Base-by-base conservation (phyloP, 2,113 vertebrate genomes). In the Poicephalus gulielmi region DNA sequence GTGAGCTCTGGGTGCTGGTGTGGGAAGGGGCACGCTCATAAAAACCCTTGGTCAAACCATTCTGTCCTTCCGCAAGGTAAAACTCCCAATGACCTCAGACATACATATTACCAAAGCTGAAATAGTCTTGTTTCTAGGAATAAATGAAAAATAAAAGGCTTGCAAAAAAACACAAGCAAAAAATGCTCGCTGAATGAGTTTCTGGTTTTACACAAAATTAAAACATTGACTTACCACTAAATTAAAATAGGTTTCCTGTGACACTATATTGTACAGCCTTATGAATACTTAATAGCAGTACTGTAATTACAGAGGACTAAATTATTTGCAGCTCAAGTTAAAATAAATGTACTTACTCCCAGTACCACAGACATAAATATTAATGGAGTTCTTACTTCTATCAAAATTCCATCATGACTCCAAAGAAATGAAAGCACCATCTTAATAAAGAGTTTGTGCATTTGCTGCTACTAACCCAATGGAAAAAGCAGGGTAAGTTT, bases 191-290 rank as follows among this genome's bases (percentile, higher is more conserved):
- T 92, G 92, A 94, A 95, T 95, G 71, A 71, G 60, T 83, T 92
- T 83, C 89, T 90, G 57, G 44, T 97, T 96, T 94, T 81, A 95
- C 47, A 90, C 81, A 43, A 78, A 94, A 77, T 86, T 86, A 64
- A 93, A 96, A 96, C 88, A 94, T 77, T 96, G 94, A 94, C 85
- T 96, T 94, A 86, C 75, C 39, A 81, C 83, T 86, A 93, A 93
- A 92, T 96, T 95, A 94, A 93, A 95, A 44, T 46, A 81, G 88
- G 88, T 86, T 95, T 96, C 50, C 94, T 74, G 62, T 92, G 92
- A 83, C 71, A 92, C 43, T 90, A 24, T 83, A 83, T 88, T 81
- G 85, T 96, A 82, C 92, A 95, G 79, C 68, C 76, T 74, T 64
- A 91, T 93, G 90, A 96, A 96, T 96, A 88, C 79, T 95, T 95